Evolutionary conservation across 2,113 vertebrate species (phyloP).

Genomic region (Erythrolamprus reginae): DNA sequence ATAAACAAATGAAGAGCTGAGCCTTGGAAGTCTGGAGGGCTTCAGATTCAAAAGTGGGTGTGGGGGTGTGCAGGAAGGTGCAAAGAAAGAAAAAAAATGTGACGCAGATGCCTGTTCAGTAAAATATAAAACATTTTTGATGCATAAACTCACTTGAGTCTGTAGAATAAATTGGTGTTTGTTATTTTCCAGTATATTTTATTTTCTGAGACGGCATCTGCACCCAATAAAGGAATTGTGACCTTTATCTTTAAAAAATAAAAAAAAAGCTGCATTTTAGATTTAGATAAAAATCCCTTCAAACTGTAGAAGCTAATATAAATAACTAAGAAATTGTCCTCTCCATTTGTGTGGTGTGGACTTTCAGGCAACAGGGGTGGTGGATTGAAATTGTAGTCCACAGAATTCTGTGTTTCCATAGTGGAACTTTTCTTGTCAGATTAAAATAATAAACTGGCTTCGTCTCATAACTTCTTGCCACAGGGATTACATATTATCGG

Average conservation of each 20-base stretch:
- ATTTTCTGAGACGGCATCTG: neutral
- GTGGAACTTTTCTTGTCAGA: neutral
- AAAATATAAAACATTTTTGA: neutral
- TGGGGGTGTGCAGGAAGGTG: neutral
- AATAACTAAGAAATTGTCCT: neutral
- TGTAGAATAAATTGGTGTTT: neutral
- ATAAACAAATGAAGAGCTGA: neutral
- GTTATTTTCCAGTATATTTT: neutral
- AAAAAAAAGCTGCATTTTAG: neutral
- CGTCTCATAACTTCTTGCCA: neutral
- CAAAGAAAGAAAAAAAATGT: neutral
- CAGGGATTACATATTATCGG: neutral
- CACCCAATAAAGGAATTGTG: constrained; percentile 9
- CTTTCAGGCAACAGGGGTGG: neutral
- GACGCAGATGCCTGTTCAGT: constrained; percentile 3
- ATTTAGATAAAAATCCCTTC: neutral
- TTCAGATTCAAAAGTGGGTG: neutral
- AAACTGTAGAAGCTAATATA: neutral
- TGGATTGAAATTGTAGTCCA: neutral
- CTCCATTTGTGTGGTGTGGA: neutral
- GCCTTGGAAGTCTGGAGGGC: neutral
- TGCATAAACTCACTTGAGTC: neutral
- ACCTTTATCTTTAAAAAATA: neutral
- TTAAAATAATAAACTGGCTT: neutral
- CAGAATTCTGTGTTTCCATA: neutral